Base-by-base conservation (phyloP, 1,140 invertebrate species). In the Adelges cooleyi region DNA sequence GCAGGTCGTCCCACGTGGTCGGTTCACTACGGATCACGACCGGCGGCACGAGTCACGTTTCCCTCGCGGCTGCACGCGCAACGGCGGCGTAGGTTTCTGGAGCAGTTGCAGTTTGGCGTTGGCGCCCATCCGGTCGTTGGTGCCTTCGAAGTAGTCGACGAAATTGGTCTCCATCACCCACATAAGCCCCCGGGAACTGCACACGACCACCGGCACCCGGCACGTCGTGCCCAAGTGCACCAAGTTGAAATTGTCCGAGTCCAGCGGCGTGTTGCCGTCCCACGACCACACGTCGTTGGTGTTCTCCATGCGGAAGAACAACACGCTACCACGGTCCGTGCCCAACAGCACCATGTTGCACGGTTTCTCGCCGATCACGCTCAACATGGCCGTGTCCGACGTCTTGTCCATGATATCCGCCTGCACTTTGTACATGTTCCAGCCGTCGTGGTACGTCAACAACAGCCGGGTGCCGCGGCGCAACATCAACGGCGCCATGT, bases 261-360 rank as follows among this genome's bases (percentile, higher is more conserved):
- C 52, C 6, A 56, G 20, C 10, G 23, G 1, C 4, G 13, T 2
- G 1, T 15, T 18, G 1, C 50, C 50, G 10, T 56, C 27, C 52
- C 52, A 56, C 36, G 52, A 56, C 52, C 52, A 56, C 38, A 56
- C 29, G 3, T 38, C 52, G 20, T 56, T 56, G 8, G 52, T 56
- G 22, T 56, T 56, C 11, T 56, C 52, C 9, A 56, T 15, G 0
- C 52, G 52, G 13, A 56, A 56, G 3, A 42, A 56, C 15, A 56
- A 8, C 1, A 36, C 38, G 15, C 29, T 56, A 5, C 52, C 36
- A 1, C 53, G 53, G n/a, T 56, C 53, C 22, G 53, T 44, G 53
- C 53, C 53, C 1, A 56, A 22, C 13, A 56, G 1, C 9, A 56
- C 38, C 53, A 56, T 56, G 6, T 15, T 9, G n/a, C 53, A 56